Evolutionary conservation across 2,113 vertebrate species (phyloP).

Genomic region (Rhagologus leucostigma): DNA sequence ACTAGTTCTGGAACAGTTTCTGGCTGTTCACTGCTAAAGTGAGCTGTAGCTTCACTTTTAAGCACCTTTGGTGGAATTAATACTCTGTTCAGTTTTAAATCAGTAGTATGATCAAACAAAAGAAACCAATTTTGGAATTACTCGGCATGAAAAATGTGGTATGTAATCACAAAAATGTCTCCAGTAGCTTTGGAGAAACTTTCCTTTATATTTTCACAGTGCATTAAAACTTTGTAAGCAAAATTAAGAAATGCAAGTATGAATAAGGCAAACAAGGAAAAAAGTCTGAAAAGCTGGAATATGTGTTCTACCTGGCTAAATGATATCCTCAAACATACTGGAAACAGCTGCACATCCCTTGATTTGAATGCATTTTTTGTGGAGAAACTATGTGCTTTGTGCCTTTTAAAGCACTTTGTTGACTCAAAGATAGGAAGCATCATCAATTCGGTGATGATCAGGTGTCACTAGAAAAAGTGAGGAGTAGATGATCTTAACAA

Average conservation of each 20-base stretch:
- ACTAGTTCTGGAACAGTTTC: neutral
- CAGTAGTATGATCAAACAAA: neutral
- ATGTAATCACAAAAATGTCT: neutral
- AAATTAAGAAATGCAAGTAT: neutral
- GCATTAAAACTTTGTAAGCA: neutral
- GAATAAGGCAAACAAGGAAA: neutral
- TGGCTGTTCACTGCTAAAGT: neutral
- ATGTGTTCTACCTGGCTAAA: neutral
- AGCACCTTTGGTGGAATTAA: neutral
- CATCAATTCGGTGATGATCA: neutral
- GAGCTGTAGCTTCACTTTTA: neutral
- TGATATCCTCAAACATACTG: neutral
- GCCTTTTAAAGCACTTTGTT: neutral
- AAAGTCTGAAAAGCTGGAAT: neutral
- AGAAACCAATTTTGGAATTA: neutral
- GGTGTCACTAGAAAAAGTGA: neutral
- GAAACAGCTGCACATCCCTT: neutral
- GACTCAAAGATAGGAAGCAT: neutral
- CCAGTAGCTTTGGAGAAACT: neutral
- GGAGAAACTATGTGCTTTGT: neutral
- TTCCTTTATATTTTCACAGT: neutral
- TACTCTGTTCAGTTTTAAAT: neutral
- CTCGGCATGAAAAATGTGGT: neutral
- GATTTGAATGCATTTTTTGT: neutral
- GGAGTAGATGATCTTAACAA: neutral